Evolutionary conservation across 2,113 vertebrate species (phyloP).

Genomic region (Gambusia affinis): DNA sequence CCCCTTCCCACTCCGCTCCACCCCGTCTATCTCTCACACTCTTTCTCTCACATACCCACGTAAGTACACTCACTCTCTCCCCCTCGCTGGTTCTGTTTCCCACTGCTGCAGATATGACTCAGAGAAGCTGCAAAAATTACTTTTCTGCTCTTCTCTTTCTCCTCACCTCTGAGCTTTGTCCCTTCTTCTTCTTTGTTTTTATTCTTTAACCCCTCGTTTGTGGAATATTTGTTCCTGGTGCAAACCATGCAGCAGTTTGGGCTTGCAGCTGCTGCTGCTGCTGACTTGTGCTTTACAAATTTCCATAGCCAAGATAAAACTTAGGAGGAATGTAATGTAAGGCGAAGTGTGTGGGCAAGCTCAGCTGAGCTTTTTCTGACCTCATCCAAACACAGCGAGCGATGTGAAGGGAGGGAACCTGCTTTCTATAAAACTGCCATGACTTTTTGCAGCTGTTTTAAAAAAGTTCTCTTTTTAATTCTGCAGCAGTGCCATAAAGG

Average conservation of each 20-base stretch:
- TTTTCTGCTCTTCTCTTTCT: constrained; percentile 62
- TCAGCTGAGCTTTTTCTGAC: constrained; percentile 52
- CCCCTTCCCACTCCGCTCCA: constrained; percentile 24
- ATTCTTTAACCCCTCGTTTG: constrained; percentile 12
- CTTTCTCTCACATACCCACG: constrained; percentile 55
- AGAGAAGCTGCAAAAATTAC: constrained; percentile 77
- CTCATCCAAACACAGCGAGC: constrained; percentile 28
- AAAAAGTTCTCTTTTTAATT: constrained; percentile 19
- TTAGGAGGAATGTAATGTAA: background rate
- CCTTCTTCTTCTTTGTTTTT: constrained; percentile 1
- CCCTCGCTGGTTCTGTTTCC: constrained; percentile 69
- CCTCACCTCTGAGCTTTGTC: constrained; percentile 34
- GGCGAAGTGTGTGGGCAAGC: constrained; percentile 58
- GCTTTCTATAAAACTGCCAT: constrained; percentile 17
- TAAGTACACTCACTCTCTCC: constrained; percentile 62
- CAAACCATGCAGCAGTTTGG: constrained; percentile 6
- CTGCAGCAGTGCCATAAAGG: constrained; percentile 16
- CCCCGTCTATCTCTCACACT: constrained; percentile 20
- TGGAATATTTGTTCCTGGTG: background rate
- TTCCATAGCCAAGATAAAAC: constrained; percentile 8
- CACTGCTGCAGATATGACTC: constrained; percentile 80
- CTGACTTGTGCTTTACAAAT: background rate
- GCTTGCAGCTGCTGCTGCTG: background rate
- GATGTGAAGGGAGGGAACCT: constrained; percentile 47
- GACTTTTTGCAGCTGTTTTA: constrained; percentile 39